Conservation (phyloP, 1,140 invertebrate species). For the Drosophila ananassae region DNA sequence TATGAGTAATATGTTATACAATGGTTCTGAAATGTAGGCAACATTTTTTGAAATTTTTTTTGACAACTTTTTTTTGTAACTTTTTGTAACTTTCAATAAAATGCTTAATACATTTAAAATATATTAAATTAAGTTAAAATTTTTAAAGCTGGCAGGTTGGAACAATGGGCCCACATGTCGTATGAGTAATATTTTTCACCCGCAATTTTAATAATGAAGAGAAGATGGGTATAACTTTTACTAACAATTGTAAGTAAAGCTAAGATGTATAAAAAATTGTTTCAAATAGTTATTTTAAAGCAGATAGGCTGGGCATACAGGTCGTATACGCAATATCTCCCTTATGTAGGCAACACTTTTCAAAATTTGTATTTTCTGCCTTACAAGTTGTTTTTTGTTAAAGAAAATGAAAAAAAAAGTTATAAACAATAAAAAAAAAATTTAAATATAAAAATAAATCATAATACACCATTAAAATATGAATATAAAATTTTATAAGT, state of each 20-base stretch:
- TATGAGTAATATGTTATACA: background rate
- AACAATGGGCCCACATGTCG: constrained; percentile 6
- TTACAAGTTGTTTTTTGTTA: too few species aligned
- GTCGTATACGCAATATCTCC: constrained; percentile 21
- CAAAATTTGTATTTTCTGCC: background rate
- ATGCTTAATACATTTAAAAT: too few species aligned
- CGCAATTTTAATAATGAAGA: background rate
- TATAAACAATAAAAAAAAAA: too few species aligned
- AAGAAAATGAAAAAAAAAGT: too few species aligned
- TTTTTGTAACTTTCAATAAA: too few species aligned
- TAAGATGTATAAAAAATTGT: background rate
- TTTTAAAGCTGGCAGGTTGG: background rate
- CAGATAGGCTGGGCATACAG: background rate
- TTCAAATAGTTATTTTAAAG: background rate
- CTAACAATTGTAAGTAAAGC: too few species aligned
- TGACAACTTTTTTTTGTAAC: background rate
- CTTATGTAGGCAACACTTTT: background rate
- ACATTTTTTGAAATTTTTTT: background rate
- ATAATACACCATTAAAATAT: too few species aligned
- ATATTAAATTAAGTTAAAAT: background rate
- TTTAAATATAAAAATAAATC: too few species aligned
- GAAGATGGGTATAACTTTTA: background rate
- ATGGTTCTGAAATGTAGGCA: background rate
- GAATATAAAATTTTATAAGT: too few species aligned
- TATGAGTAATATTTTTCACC: constrained; percentile 15